phyloP scores from a whole-genome alignment of 2,888 invertebrate species.

The Eristalis tenax region DNA sequence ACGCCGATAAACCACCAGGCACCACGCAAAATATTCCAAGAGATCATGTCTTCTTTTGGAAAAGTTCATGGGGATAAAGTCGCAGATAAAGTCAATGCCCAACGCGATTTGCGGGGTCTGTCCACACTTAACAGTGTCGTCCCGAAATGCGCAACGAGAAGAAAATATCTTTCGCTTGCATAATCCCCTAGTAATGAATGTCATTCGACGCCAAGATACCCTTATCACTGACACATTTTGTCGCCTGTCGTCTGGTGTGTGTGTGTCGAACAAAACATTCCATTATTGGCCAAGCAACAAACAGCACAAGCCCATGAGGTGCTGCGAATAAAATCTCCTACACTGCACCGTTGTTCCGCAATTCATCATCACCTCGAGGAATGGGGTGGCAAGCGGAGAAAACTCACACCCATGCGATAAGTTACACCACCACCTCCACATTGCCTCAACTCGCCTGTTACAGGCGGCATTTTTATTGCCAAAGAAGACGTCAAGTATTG shows the following conservation, averaged over 20 bases:
- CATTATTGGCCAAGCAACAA: conserved; percentile 25
- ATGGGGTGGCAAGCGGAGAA: not conserved
- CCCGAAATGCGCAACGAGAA: not conserved
- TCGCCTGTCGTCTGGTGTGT: not conserved
- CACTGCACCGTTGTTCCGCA: conserved; percentile 13
- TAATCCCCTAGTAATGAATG: not conserved
- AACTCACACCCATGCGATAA: not conserved
- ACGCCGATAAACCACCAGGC: no score
- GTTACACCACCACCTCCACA: not conserved
- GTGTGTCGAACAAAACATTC: not conserved
- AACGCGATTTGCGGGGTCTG: no score
- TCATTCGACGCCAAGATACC: not conserved
- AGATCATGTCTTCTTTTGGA: no score
- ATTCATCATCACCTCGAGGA: conserved; percentile 43
- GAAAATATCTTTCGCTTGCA: not conserved
- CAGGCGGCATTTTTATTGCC: conserved; percentile 4
- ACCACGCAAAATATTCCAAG: no score
- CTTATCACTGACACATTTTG: conserved; percentile 29
- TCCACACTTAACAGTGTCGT: no score
- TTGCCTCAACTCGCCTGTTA: not conserved
- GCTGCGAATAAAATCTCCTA: conserved; percentile 24
- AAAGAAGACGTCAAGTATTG: conserved; percentile 37
- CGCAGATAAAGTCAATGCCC: no score
- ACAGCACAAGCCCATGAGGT: conserved; percentile 9
- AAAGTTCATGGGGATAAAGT: no score